These are phyloP conservation scores for Microcebus ravelobensis DNA, from an alignment of 2,113 vertebrate species.

Conservation along the genomic window DNA sequence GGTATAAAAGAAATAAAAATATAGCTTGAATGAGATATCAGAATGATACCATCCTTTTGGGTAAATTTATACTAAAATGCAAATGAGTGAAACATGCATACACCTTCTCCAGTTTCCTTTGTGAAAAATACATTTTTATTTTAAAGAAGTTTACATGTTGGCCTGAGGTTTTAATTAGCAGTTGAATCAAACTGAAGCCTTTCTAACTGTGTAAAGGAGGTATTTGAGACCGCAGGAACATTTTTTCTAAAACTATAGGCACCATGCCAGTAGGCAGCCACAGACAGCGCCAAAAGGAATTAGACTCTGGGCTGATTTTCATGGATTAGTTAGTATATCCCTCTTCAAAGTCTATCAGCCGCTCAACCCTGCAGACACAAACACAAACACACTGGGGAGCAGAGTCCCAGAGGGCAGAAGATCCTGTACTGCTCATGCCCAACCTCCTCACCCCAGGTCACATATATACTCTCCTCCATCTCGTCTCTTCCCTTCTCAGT, in stretches of 20 bases:
- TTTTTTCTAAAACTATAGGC: background rate
- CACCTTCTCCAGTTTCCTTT: background rate
- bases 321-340: constrained; percentile 10
- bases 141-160: constrained; percentile 19
- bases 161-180: constrained; percentile 8
- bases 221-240: background rate
- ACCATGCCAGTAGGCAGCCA: background rate
- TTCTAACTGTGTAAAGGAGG: constrained; percentile 2
- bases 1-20: background rate
- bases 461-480: background rate
- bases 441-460: background rate
- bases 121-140: constrained; percentile 11
- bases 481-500: background rate
- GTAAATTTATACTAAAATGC: constrained; percentile 14
- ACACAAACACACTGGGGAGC: background rate
- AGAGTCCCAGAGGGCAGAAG: background rate
- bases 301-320: background rate
- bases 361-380: background rate
- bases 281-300: background rate
- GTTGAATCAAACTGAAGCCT: constrained; percentile 34
- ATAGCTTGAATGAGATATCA: background rate
- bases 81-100: background rate
- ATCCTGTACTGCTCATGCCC: background rate
- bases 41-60: background rate
- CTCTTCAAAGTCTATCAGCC: background rate